Conservation (phyloP, 2,888 invertebrate genomes). For the Choreutis nemorana region DNA sequence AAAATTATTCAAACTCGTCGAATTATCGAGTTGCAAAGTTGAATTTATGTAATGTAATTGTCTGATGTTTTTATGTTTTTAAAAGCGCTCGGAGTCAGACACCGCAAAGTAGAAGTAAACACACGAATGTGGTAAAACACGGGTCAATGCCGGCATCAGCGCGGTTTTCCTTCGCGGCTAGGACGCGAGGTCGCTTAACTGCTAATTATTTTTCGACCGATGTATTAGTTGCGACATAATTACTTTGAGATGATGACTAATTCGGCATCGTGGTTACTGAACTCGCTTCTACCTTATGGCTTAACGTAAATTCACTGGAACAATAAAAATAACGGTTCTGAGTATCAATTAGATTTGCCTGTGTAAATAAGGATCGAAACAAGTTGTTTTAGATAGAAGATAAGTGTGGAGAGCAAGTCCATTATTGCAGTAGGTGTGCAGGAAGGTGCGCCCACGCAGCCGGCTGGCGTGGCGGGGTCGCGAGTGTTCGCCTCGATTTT, state of each 20-base stretch:
- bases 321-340: no score
- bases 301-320: no score
- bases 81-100: no score
- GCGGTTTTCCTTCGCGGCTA: slow-evolving; percentile 40
- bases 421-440: slow-evolving; percentile 15
- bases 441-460: slow-evolving; percentile 51
- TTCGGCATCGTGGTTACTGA: no score
- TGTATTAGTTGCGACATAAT: slow-evolving; percentile 41
- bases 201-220: slow-evolving; percentile 55
- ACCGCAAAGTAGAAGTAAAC: no score
- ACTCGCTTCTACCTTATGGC: no score
- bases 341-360: no score
- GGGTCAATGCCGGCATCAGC: slow-evolving; percentile 44
- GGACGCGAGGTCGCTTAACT: slow-evolving; percentile 42
- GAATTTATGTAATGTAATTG: no score
- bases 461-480: no score
- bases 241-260: slow-evolving; percentile 29
- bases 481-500: slow-evolving; percentile 37
- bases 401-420: slow-evolving; percentile 7
- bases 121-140: no score
- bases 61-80: no score
- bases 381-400: slow-evolving; percentile 9
- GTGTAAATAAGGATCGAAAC: no score
- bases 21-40: slow-evolving; percentile 20
- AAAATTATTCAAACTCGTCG: slow-evolving; percentile 20